A percentile compares a stretch with the other conserved stretches of the same genome.
Conservation (phyloP, 2,888 invertebrate species). For the Phengaris arion region DNA sequence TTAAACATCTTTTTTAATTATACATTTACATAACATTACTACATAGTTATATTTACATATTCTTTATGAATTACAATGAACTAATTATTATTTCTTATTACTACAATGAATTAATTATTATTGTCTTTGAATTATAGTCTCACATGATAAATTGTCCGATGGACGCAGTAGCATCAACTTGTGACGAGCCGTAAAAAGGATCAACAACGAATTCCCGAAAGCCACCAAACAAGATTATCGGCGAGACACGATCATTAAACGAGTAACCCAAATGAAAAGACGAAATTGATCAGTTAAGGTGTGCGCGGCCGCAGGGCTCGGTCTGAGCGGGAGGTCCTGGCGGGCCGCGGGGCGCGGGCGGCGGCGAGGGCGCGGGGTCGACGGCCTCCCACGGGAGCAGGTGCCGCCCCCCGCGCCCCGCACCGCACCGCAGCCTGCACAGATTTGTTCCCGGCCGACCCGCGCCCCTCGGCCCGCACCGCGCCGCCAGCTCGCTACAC, state of each 20-base stretch:
- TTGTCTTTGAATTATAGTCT: too few relatives aligned
- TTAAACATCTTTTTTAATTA: too few relatives aligned
- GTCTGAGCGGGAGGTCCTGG: constrained; percentile 31
- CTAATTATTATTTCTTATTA: too few relatives aligned
- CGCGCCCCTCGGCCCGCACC: background rate
- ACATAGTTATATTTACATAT: too few relatives aligned
- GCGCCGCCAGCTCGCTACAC: background rate
- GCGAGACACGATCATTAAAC: constrained; percentile 11
- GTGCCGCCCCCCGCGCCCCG: constrained; percentile 35
- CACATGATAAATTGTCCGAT: background rate
- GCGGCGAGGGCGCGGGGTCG: constrained; percentile 34
- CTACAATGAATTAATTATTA: too few relatives aligned
- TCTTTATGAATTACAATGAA: too few relatives aligned
- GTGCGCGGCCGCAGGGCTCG: constrained; percentile 25
- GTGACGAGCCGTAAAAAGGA: background rate
- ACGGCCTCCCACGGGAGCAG: constrained; percentile 37
- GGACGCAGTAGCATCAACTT: background rate
- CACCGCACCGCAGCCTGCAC: constrained; percentile 29
- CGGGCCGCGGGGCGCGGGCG: constrained; percentile 21
- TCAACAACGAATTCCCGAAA: background rate
- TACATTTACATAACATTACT: too few relatives aligned
- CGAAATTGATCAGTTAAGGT: constrained; percentile 7
- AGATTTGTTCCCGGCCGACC: constrained; percentile 24
- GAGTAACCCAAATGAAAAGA: constrained; percentile 15
- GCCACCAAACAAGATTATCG: constrained; percentile 8